Evolutionary conservation across 2,888 invertebrate genomes (phyloP).

Genomic region (Serrognathus titanus): DNA sequence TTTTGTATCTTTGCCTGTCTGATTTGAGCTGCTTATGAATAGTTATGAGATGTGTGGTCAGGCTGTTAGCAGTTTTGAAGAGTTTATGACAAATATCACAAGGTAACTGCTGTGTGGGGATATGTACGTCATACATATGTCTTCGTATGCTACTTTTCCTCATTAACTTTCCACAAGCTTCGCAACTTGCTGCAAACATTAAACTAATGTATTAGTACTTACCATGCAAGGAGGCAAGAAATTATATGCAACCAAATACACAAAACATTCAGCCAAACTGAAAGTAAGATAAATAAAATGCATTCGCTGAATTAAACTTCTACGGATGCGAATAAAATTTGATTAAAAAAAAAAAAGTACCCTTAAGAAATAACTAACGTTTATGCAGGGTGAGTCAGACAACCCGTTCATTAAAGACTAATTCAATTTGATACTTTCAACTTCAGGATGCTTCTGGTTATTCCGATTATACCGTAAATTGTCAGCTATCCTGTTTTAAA

Average conservation of each 20-base stretch:
- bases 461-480: too few species aligned
- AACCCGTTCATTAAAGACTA: too few species aligned
- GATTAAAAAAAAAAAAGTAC: too few species aligned
- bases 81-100: slow-evolving; percentile 39
- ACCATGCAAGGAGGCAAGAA: slow-evolving; percentile 37
- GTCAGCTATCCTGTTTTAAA: too few species aligned
- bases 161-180: slow-evolving; percentile 38
- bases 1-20: slow-evolving; percentile 21
- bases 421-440: too few species aligned
- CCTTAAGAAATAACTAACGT: too few species aligned
- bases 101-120: slow-evolving; percentile 36
- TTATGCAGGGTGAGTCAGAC: too few species aligned
- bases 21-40: slow-evolving; percentile 36
- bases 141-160: slow-evolving; percentile 39
- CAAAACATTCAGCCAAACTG: slow-evolving; percentile 17
- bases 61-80: slow-evolving; percentile 39
- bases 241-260: slow-evolving; percentile 15
- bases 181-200: slow-evolving; percentile 37
- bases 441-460: too few species aligned
- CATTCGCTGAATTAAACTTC: too few species aligned
- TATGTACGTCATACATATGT: slow-evolving; percentile 39
- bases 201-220: slow-evolving; percentile 34
- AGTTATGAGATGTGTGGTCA: slow-evolving; percentile 38
- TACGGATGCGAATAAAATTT: too few species aligned
- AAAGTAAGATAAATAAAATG: slow-evolving; percentile 8